These are phyloP conservation scores for Pyxicephalus adspersus DNA, from an alignment of 2,113 vertebrate genomes.

Conservation along the genomic window DNA sequence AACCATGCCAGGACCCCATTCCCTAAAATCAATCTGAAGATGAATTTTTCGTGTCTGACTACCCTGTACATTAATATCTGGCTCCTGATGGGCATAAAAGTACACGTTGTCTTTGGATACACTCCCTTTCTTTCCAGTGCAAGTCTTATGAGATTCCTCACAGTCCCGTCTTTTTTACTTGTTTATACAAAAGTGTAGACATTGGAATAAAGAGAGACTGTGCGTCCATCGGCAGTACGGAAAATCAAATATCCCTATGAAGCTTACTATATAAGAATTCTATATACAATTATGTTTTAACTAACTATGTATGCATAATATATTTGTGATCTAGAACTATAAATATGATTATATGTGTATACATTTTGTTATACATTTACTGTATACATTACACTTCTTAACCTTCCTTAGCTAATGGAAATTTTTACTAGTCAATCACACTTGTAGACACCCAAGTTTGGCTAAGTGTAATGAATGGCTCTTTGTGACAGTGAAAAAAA, in stretches of 20 bases:
- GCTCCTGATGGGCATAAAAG: neutral
- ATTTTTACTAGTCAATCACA: constrained; percentile 9
- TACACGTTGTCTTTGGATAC: neutral
- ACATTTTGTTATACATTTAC: too few relatives aligned
- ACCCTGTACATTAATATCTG: too few relatives aligned
- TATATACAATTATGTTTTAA: too few relatives aligned
- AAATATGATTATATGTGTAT: neutral
- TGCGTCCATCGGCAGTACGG: neutral
- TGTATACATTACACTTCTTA: too few relatives aligned
- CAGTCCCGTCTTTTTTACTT: constrained; percentile 19
- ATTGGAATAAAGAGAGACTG: constrained; percentile 33
- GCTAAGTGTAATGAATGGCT: constrained; percentile 29
- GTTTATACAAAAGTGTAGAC: constrained; percentile 30
- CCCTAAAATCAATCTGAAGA: too few relatives aligned
- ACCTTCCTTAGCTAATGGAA: constrained; percentile 19
- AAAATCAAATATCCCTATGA: constrained; percentile 42
- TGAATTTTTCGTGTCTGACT: too few relatives aligned
- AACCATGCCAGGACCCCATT: too few relatives aligned
- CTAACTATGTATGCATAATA: too few relatives aligned
- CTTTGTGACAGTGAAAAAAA: constrained; percentile 2
- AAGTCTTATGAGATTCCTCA: constrained; percentile 4
- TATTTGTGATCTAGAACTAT: constrained; percentile 48
- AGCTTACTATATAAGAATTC: constrained; percentile 2
- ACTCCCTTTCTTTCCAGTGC: constrained; percentile 37
- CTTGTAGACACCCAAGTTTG: neutral